Base-by-base conservation (phyloP, 2,113 vertebrate genomes). In the Elachura formosa region DNA sequence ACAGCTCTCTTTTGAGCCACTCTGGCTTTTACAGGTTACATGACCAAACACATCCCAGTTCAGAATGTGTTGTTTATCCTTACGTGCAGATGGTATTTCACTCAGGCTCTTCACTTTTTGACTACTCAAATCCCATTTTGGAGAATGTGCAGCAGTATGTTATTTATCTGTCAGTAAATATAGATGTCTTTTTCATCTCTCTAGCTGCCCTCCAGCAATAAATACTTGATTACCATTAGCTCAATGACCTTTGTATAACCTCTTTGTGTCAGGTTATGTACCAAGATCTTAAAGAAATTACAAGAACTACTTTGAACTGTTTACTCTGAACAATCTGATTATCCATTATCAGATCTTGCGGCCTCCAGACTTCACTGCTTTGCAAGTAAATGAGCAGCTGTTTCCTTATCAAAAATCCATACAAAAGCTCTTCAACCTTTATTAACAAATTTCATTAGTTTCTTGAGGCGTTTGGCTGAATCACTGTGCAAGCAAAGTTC, bases 301-400 rank as follows among this genome's bases (percentile, higher is more conserved):
- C 72, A 93, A 56, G 41, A 93, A 40, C 77, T 91, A 28, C 87
- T 96, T 95, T 87, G 89, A 96, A 95, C 82, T 96, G 94, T 97
- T 98, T 97, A 93, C 91, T 91, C 74, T 66, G 80, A 94, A 84
- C 95, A 96, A 97, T 97, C 96, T 98, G 95, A 67, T 97, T 90
- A 58, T 95, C 90, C 62, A 89, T 92, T 77, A 92, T 92, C 84
- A 62, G 95, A 94, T 90, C 86, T 95, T 90, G 74, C 87, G 92
- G 95, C 94, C 91, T 96, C 94, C 89, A 88, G 91, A 95, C 84
- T 95, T 95, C 95, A 90, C 64, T 86, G 84, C 55, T 79, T 81
- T 75, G 63, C 84, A 94, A 93, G 88, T 89, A 96, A 96, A 95
- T 38, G 62, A 97, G 93, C 97, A 97, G 93, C 91, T 97, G 93